Base-by-base conservation (phyloP, 35 echinoderm and acorn worm genomes). In the Lytechinus pictus region DNA sequence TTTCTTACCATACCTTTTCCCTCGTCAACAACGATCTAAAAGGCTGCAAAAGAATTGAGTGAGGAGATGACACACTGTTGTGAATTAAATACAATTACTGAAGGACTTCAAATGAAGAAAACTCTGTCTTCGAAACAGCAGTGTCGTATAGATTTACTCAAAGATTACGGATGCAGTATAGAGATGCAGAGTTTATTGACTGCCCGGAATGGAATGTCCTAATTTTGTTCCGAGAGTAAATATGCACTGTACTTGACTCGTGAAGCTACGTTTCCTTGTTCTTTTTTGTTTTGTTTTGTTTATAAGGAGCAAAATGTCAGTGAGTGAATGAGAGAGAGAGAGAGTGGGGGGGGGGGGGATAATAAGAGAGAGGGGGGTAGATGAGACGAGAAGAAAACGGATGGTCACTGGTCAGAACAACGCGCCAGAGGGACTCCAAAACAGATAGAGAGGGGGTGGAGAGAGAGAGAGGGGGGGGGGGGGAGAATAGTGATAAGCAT, bases 221-320 rank as follows among this genome's bases (percentile, higher is more conserved):
- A n/a, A 79, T 79, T 79, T 79, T 79, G n/a, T 79, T 79, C 19
- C 16, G 66, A 79, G 66, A n/a, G 66, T 79, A n/a, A 79, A n/a
- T 79, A n/a, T 79, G 66, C 66, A 24, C 14, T 79, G 66, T 16
- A 79, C 66, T 79, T 79, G 66, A 79, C 66, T 79, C 6, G 66
- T 16, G 66, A 79, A 79, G 66, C 66, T n/a, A 79, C 66, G 66
- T 79, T 79, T 79, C 66, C 66, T n/a, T 79, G n/a, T 79, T 79
- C 56, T 7, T 58, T 16, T 79, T 79, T n/a, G n/a, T 79, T 44
- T 1, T 44, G 2, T 44, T 44, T 44, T 44, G 0, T 44, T 44
- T 44, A 44, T 44, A 44, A 44, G 33, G 33, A 44, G 33, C 33
- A 44, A 2, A 44, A 79, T 79, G 6, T 79, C 16, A 5, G 4